phyloP scores from a whole-genome alignment of 2,888 invertebrate species.

The Ormyrus rosae region DNA sequence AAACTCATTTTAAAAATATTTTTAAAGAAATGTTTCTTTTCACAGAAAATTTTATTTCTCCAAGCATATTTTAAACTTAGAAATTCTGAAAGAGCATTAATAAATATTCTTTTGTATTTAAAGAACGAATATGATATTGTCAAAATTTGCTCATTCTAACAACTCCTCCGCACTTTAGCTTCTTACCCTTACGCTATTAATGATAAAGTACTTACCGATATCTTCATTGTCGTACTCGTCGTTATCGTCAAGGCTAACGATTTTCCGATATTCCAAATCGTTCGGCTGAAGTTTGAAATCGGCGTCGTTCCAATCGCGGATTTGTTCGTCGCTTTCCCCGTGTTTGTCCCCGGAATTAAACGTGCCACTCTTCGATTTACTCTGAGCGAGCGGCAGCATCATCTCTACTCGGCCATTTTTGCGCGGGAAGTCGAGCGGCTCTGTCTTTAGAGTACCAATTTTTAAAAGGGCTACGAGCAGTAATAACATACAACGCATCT shows the following conservation, averaged over 20 bases:
- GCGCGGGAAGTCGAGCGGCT: constrained; percentile 52
- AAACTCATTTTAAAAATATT: too few relatives aligned
- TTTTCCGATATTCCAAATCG: constrained; percentile 8
- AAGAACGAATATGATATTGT: too few relatives aligned
- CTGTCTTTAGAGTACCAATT: constrained; percentile 56
- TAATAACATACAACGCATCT: constrained; percentile 58
- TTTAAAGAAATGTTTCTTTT: too few relatives aligned
- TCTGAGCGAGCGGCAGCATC: constrained; percentile 13
- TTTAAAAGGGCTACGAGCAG: constrained; percentile 56
- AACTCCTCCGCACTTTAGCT: too few relatives aligned
- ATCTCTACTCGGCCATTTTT: constrained; percentile 44
- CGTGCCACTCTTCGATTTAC: not conserved
- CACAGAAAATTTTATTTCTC: too few relatives aligned
- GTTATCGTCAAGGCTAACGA: constrained; percentile 6
- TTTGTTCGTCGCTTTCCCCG: not conserved
- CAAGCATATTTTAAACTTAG: too few relatives aligned
- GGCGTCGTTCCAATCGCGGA: not conserved
- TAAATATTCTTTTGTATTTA: not conserved
- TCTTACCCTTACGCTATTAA: too few relatives aligned
- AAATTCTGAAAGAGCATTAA: not conserved
- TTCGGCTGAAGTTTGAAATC: constrained; percentile 18
- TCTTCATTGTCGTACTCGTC: constrained; percentile 23
- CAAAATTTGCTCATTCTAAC: too few relatives aligned
- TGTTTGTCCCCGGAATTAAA: not conserved
- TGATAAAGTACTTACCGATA: constrained; percentile 10